Evolutionary conservation across 2,797 vertebrate genomes (phyloP).

Genomic region (Octomys mimax): DNA sequence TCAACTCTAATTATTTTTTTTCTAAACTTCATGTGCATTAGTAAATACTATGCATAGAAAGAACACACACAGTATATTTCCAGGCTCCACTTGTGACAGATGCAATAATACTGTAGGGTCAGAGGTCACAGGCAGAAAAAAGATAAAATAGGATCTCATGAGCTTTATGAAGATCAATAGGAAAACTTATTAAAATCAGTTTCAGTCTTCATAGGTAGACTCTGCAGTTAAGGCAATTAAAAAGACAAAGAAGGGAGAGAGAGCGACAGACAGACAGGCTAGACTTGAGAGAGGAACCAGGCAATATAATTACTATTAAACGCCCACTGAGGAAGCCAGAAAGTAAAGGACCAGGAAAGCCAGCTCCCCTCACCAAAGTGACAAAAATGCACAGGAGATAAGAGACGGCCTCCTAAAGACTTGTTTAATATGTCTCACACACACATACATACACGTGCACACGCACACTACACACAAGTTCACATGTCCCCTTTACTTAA

Average conservation of each 20-base stretch:
- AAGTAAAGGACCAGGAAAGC: not conserved
- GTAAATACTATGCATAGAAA: not conserved
- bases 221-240: not conserved
- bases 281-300: not conserved
- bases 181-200: not conserved
- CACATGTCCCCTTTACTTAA: not conserved
- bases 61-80: not conserved
- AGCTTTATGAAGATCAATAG: not conserved
- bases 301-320: not conserved
- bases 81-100: not conserved
- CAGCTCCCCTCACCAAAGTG: not conserved
- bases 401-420: not conserved
- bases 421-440: not conserved
- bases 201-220: not conserved
- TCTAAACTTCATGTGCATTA: not conserved
- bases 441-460: not conserved
- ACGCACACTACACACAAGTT: not conserved
- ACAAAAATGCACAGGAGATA: not conserved
- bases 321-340: not conserved
- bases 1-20: not conserved
- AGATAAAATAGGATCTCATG: not conserved
- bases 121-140: not conserved
- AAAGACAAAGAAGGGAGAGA: not conserved
- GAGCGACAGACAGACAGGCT: not conserved
- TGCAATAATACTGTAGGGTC: not conserved